Base-by-base conservation (phyloP, 2,888 invertebrate species). In the Aleiodes leptofemur region DNA sequence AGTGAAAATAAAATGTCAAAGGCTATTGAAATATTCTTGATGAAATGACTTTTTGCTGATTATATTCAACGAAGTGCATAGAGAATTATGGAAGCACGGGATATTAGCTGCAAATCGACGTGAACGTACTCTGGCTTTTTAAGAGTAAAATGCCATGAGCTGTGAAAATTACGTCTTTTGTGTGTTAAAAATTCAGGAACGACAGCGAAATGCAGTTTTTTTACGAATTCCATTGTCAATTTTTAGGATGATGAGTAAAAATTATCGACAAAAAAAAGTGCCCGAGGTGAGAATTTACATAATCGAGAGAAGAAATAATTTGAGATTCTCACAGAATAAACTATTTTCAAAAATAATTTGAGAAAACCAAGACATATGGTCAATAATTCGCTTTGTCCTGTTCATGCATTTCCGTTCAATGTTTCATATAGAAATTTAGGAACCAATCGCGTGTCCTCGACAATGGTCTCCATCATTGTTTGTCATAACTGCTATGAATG, bases 51-150 rank as follows among this genome's bases (percentile, higher is more conserved):
- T 43, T 43, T 43, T 43, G 43, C 9, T 9, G 61, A 73, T 78
- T 64, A 69, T 69, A 55, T 74, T 70, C 73, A 78, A 72, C 73
- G 11, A 11, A 43, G 43, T 43, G 43, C 43, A 43, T 43, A 43
- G 69, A 57, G 76, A 75, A 69, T 77, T 77, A 75, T 73, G 73
- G 75, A 69, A 68, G 38, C 73, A 76, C 51, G 72, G 72, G 72
- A 61, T 77, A 77, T 78, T 74, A 74, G 76, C 23, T 55, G 53
- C 34, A 53, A 72, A 72, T 71, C n/a, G 31, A 59, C 43, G 34
- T 23, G 64, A 43, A 14, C 64, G 29, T 53, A 72, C 55, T 38
- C 38, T 3, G 7, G 43, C 43, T 43, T 43, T 43, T 43, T 11
- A 43, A 43, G 43, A 0, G 0, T 23, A 34, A 34, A 34, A 38